phyloP scores from a whole-genome alignment of 2,113 vertebrate genomes.

The Catagonus wagneri region DNA sequence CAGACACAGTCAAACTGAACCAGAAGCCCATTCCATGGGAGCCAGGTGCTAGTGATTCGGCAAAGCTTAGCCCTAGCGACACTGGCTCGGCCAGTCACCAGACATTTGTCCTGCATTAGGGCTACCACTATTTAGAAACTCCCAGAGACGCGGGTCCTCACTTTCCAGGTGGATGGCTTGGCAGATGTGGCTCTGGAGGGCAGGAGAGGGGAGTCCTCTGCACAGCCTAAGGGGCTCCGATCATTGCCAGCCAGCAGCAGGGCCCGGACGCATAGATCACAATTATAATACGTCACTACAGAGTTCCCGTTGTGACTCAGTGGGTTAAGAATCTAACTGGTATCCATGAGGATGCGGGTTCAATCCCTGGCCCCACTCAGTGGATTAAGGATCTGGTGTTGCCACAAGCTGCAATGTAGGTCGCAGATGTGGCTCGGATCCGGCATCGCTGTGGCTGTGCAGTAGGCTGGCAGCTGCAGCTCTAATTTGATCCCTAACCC shows the following conservation, averaged over 20 bases:
- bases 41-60: fast-evolving
- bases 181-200: background rate
- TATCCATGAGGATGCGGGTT: no score
- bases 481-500: no score
- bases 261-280: fast-evolving
- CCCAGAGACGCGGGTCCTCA: fast-evolving
- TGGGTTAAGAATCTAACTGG: no score
- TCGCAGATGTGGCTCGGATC: no score
- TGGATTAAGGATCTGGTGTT: no score
- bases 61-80: background rate
- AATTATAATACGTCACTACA: background rate
- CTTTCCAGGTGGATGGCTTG: background rate
- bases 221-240: background rate
- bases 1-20: fast-evolving
- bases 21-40: background rate
- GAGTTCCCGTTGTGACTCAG: no score
- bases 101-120: background rate
- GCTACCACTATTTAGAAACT: background rate
- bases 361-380: no score
- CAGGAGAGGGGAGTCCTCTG: background rate
- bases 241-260: background rate
- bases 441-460: no score
- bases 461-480: no score
- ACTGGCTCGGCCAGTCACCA: background rate
- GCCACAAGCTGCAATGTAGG: no score